Percentiles rank a stretch among this genome's conserved stretches.
phyloP scores from a whole-genome alignment of 2,888 invertebrate species.

The Megaustenia siamemsis region DNA sequence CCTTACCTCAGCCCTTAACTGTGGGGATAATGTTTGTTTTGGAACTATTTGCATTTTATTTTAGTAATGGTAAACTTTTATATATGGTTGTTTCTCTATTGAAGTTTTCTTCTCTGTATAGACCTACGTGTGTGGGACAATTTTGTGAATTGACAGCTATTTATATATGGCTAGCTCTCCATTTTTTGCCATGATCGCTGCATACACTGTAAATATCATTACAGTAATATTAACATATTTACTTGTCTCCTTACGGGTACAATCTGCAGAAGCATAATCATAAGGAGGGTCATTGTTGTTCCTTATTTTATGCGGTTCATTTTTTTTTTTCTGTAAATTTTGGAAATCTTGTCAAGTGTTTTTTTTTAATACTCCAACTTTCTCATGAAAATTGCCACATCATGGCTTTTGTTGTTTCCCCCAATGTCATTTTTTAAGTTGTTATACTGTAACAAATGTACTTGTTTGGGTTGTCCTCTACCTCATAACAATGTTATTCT shows the following conservation, averaged over 20 bases:
- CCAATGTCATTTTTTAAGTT: background rate
- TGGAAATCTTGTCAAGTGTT: background rate
- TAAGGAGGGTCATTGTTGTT: background rate
- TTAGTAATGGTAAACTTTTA: background rate
- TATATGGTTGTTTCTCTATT: background rate
- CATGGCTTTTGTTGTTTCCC: background rate
- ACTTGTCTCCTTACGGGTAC: slow-evolving; percentile 22
- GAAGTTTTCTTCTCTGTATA: slow-evolving; percentile 7
- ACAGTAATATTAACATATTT: background rate
- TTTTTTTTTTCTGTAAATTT: background rate
- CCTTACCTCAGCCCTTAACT: slow-evolving; percentile 4
- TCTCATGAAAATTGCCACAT: background rate
- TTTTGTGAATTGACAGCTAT: background rate
- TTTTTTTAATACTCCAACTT: background rate
- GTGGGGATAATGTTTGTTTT: background rate
- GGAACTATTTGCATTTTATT: background rate
- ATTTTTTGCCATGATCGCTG: background rate
- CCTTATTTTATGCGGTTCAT: background rate
- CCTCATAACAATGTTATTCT: slow-evolving; percentile 17
- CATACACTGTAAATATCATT: slow-evolving; percentile 17
- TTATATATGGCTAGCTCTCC: background rate
- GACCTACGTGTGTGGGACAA: background rate
- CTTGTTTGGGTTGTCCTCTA: slow-evolving; percentile 11
- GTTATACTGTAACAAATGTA: background rate
- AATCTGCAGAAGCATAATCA: slow-evolving; percentile 12